Conservation (phyloP, 2,797 vertebrate genomes). For the Myripristis murdjan region DNA sequence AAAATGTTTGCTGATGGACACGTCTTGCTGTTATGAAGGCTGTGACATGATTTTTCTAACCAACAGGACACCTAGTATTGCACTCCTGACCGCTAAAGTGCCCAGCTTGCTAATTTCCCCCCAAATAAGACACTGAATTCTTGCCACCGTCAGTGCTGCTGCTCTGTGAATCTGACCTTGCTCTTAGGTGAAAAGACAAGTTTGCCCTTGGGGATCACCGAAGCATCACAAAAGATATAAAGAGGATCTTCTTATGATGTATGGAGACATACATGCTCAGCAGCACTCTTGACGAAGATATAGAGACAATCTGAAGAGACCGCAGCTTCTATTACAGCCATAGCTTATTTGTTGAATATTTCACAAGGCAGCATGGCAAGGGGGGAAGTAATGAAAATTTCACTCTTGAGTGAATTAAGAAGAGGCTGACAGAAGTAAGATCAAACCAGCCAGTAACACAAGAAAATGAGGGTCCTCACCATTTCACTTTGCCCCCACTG, state of each 20-base stretch:
- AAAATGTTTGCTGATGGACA: neutral
- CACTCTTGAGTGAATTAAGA: constrained; percentile 33
- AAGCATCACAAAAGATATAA: constrained; percentile 1
- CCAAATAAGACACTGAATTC: neutral
- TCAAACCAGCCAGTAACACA: constrained; percentile 45
- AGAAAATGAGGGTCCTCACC: constrained; percentile 27
- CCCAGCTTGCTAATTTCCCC: neutral
- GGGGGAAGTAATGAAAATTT: constrained; percentile 35
- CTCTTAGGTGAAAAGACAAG: neutral
- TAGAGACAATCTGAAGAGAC: constrained; percentile 4
- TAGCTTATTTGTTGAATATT: constrained; percentile 44
- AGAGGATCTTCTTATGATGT: neutral
- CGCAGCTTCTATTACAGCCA: neutral
- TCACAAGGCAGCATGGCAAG: constrained; percentile 22
- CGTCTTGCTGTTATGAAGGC: neutral
- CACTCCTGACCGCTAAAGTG: neutral
- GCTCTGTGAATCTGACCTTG: neutral
- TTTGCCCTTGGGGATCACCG: constrained; percentile 10
- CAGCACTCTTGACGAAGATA: neutral
- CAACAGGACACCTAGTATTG: no score
- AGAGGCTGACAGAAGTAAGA: constrained; percentile 37
- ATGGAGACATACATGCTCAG: neutral
- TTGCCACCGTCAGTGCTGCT: neutral
- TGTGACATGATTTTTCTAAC: neutral
- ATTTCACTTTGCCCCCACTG: constrained; percentile 11